Percentiles rank a stretch among this genome's conserved stretches.
These are phyloP conservation scores for Cotesia chilonis DNA, from an alignment of 1,140 invertebrate species.

Conservation along the genomic window DNA sequence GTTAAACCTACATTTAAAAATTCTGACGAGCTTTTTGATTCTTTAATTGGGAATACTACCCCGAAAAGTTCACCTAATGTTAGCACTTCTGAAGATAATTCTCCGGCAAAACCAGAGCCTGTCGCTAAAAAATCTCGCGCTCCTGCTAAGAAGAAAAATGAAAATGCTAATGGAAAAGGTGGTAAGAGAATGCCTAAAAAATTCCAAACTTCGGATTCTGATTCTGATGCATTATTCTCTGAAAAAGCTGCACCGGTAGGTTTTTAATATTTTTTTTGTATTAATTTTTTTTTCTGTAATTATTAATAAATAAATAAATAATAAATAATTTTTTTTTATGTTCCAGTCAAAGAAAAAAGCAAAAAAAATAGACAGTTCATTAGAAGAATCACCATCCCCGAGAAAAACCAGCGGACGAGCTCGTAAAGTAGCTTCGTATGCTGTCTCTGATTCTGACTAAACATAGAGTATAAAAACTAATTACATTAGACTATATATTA, in stretches of 20 bases:
- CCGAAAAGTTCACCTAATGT: constrained; percentile 31
- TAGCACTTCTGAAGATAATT: constrained; percentile 50
- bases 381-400: constrained; percentile 40
- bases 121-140: constrained; percentile 44
- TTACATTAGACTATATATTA: background rate
- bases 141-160: constrained; percentile 55
- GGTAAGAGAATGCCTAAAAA: constrained; percentile 51
- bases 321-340: constrained; percentile 10
- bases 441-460: constrained; percentile 47
- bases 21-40: constrained; percentile 62
- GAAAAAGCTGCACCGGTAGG: constrained; percentile 44
- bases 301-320: background rate
- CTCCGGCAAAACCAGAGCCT: constrained; percentile 40
- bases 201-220: constrained; percentile 48
- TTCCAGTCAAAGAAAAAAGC: constrained; percentile 50
- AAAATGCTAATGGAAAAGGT: constrained; percentile 54
- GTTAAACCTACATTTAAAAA: constrained; percentile 47
- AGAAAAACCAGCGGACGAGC: constrained; percentile 46
- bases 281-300: background rate
- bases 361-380: constrained; percentile 43
- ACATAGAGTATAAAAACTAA: background rate
- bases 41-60: constrained; percentile 54
- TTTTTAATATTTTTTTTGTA: constrained; percentile 1
- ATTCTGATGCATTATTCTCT: constrained; percentile 50
- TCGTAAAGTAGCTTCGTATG: constrained; percentile 55